Evolutionary conservation across 2,888 invertebrate species (phyloP).

Genomic region (Nymphalis urticae): DNA sequence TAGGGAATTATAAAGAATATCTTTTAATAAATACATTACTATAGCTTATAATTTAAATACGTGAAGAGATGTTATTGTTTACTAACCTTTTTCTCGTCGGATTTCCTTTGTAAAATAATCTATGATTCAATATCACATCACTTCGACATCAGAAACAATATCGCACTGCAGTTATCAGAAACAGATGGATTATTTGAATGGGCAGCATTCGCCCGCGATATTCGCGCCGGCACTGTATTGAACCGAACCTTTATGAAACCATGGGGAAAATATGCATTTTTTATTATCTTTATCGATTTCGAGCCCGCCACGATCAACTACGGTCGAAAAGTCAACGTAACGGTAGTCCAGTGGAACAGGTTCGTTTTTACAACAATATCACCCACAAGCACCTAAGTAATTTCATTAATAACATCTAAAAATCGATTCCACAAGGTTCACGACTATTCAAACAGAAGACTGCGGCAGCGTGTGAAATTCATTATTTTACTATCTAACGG

Average conservation of each 20-base stretch:
- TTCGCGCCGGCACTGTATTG: slow-evolving; percentile 56
- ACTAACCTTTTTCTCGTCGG: slow-evolving; percentile 59
- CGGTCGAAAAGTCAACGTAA: slow-evolving; percentile 49
- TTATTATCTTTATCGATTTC: slow-evolving; percentile 77
- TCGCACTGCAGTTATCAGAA: slow-evolving; percentile 50
- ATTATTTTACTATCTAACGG: slow-evolving; percentile 69
- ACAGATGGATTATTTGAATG: slow-evolving; percentile 40
- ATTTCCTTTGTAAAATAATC: slow-evolving; percentile 41
- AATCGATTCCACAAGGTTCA: slow-evolving; percentile 78
- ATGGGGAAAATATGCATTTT: slow-evolving; percentile 79
- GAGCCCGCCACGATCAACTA: slow-evolving; percentile 48
- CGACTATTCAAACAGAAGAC: slow-evolving; percentile 75
- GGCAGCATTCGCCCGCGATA: slow-evolving; percentile 46
- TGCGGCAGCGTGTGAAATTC: slow-evolving; percentile 73
- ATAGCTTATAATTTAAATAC: slow-evolving; percentile 4
- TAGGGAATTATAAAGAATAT: slow-evolving; percentile 7
- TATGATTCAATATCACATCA: slow-evolving; percentile 54
- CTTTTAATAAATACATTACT: background rate
- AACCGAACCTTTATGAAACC: slow-evolving; percentile 69
- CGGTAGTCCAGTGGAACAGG: slow-evolving; percentile 53
- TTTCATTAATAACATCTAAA: slow-evolving; percentile 81
- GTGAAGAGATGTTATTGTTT: slow-evolving; percentile 53
- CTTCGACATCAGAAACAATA: slow-evolving; percentile 45
- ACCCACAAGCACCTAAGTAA: slow-evolving; percentile 75
- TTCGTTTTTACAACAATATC: slow-evolving; percentile 65